Base-by-base conservation (phyloP, 2,888 invertebrate genomes). In the Cephus pygmeus region DNA sequence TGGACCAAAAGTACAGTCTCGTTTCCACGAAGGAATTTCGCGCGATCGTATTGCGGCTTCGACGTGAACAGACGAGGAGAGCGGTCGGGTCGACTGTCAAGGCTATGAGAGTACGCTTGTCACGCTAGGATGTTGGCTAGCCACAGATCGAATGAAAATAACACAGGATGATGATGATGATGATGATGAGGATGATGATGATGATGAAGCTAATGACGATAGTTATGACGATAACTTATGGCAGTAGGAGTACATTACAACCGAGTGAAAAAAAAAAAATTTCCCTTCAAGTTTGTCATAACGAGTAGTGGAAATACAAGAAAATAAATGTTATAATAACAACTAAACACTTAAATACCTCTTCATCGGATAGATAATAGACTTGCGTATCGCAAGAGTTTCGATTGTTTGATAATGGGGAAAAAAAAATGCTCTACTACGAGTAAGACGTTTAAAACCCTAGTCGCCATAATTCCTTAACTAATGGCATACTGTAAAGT, bases 11-110 rank as follows among this genome's bases (percentile, higher is more conserved):
- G 23, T 56, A 56, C 56, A 56, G 56, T 15, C 56, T 56, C 56
- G 23, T 56, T 56, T 56, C 15, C 56, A 56, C 9, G 56, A 23
- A 56, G 56, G 56, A 56, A 56, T 56, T 56, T 56, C 56, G 56
- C 56, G 56, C 23, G 9, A 56, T 56, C 56, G 23, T 56, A 15
- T 23, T 56, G 23, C 56, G 6, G 56, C 56, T 56, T 56, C 23
- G 56, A 33, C 34, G 2, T 71, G 34, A 1, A 33, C 31, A n/a
- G 71, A 23, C 79, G 82, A 81, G 80, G 82, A 79, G 77, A 79
- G 80, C 81, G 84, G 81, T 84, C 84, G 86, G 88, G 88, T 89
- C 89, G 88, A 87, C 87, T 89, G 89, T 88, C 90, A 90, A 89
- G 90, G 89, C 85, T 87, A 82, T 84, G 86, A 82, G 85, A 88